These are phyloP conservation scores for Coryphaenoides rupestris DNA, from an alignment of 2,113 vertebrate species.

Conservation along the genomic window DNA sequence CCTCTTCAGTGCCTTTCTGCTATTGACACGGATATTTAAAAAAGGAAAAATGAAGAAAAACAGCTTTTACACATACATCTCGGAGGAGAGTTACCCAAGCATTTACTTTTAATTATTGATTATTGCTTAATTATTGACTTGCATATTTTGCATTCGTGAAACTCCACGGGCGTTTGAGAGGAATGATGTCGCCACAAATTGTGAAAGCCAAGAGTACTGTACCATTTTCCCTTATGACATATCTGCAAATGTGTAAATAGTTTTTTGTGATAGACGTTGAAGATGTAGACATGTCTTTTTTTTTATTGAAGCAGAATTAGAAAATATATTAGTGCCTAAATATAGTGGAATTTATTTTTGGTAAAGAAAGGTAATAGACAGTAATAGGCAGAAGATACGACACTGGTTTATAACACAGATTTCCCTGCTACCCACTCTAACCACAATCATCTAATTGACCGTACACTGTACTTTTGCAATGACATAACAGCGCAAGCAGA, in stretches of 20 bases:
- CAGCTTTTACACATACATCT: background rate
- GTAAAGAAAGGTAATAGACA: conserved; percentile 53
- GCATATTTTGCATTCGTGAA: conserved; percentile 7
- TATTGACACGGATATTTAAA: conserved; percentile 18
- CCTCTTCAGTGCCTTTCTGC: conserved; percentile 76
- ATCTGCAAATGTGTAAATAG: conserved; percentile 68
- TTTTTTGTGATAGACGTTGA: conserved; percentile 57
- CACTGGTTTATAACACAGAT: conserved; percentile 20
- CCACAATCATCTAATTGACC: background rate
- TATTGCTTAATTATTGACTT: conserved; percentile 1
- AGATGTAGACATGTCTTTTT: conserved; percentile 40
- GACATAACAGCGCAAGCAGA: background rate
- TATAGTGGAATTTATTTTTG: conserved; percentile 64
- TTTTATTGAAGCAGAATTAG: conserved; percentile 14
- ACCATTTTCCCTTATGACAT: conserved; percentile 42
- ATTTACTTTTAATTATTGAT: conserved; percentile 5
- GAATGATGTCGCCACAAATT: conserved; percentile 62
- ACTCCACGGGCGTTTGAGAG: conserved; percentile 69
- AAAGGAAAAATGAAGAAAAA: conserved; percentile 1
- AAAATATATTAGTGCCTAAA: conserved; percentile 70
- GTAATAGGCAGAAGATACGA: conserved; percentile 39
- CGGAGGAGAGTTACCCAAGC: too few relatives aligned
- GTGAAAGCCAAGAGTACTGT: conserved; percentile 8
- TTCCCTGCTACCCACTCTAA: background rate
- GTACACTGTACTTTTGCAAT: background rate